Percentiles rank a stretch among this genome's conserved stretches.
Evolutionary conservation across 2,888 invertebrate species (phyloP).

Genomic region (Cryptops parisi): DNA sequence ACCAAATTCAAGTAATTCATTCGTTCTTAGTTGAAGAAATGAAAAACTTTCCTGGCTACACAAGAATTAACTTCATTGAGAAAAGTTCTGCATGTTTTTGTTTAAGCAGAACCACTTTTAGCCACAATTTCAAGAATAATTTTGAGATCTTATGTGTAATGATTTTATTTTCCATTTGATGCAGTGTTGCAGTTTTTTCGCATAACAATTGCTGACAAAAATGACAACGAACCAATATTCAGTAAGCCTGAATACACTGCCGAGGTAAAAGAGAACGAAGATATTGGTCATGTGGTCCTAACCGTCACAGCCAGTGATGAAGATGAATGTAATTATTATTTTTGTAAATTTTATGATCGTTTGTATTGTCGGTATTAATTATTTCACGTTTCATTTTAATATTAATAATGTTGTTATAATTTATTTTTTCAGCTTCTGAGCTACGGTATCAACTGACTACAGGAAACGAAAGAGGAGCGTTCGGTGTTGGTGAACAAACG

Average conservation of each 20-base stretch:
- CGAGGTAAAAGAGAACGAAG: slow-evolving; percentile 54
- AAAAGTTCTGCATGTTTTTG: too few species aligned
- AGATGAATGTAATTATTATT: slow-evolving; percentile 48
- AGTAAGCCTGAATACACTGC: slow-evolving; percentile 45
- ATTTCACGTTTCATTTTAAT: slow-evolving; percentile 27
- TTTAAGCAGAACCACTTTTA: too few species aligned
- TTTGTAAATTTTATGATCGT: background rate
- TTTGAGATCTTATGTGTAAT: too few species aligned
- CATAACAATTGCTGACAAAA: slow-evolving; percentile 87
- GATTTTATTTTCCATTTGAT: too few species aligned
- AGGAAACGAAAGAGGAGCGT: slow-evolving; percentile 74
- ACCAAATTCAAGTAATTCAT: background rate
- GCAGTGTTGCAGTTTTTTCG: slow-evolving; percentile 72
- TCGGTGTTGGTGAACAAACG: slow-evolving; percentile 45
- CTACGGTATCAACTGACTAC: slow-evolving; percentile 74
- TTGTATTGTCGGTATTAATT: background rate
- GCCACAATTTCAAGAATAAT: too few species aligned
- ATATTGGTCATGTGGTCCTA: slow-evolving; percentile 64
- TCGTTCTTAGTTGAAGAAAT: background rate
- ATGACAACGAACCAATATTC: slow-evolving; percentile 87
- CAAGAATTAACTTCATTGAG: too few species aligned
- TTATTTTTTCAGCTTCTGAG: slow-evolving; percentile 47
- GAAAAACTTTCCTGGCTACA: background rate
- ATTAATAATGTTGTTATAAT: slow-evolving; percentile 28
- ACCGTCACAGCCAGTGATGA: slow-evolving; percentile 76